A percentile compares a stretch with the other conserved stretches of the same genome.
These are phyloP conservation scores for Podilymbus podiceps DNA, from an alignment of 2,113 vertebrate species.

Conservation along the genomic window DNA sequence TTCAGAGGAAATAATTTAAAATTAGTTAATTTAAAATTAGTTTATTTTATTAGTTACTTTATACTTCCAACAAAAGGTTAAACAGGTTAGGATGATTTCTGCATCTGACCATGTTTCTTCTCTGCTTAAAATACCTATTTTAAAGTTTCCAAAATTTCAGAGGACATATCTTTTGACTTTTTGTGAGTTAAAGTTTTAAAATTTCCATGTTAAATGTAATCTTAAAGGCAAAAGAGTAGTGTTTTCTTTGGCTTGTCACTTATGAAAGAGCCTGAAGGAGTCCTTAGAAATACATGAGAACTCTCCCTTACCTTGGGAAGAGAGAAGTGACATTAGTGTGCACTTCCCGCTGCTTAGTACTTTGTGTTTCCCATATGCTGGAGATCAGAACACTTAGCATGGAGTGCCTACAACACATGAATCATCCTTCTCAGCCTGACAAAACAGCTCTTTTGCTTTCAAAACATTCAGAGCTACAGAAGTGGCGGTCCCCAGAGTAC, in stretches of 20 bases:
- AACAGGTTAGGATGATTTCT: background rate
- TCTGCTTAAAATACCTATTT: background rate
- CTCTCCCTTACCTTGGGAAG: background rate
- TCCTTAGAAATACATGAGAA: background rate
- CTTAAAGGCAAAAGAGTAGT: background rate
- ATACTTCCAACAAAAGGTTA: background rate
- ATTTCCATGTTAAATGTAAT: background rate
- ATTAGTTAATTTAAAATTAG: fast-evolving
- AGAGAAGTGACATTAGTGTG: background rate
- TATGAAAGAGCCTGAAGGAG: background rate
- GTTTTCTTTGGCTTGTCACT: background rate
- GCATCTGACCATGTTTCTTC: background rate
- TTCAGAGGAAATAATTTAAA: background rate
- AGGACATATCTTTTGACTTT: background rate
- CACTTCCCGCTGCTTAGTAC: background rate
- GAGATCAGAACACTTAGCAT: background rate
- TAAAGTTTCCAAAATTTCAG: background rate
- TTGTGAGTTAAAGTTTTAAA: background rate
- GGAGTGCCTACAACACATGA: fast-evolving
- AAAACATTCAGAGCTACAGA: constrained; percentile 83
- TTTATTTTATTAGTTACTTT: background rate
- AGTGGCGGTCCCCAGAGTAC: constrained; percentile 91
- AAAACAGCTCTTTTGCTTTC: background rate
- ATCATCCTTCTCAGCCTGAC: background rate
- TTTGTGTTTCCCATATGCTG: background rate